Evolutionary conservation across 2,888 invertebrate species (phyloP).

Genomic region (Idaea aversata): DNA sequence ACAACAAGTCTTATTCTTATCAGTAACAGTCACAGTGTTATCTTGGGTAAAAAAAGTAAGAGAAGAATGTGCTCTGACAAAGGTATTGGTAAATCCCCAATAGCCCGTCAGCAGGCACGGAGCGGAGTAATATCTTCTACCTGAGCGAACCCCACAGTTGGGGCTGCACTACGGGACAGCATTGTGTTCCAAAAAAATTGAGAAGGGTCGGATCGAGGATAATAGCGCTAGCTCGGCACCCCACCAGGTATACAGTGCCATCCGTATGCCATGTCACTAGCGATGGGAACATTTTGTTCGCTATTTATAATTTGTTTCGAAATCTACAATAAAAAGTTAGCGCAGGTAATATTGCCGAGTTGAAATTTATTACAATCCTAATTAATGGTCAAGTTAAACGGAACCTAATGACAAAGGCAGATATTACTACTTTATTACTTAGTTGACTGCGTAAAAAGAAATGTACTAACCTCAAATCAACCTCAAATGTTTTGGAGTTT

Average conservation of each 20-base stretch:
- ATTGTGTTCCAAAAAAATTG: slow-evolving; percentile 71
- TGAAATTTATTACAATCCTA: neutral
- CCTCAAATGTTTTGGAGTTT: neutral
- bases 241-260: slow-evolving; percentile 40
- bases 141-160: slow-evolving; percentile 54
- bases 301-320: slow-evolving; percentile 8
- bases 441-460: slow-evolving; percentile 1
- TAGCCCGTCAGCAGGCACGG: slow-evolving; percentile 51
- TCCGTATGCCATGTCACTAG: slow-evolving; percentile 22
- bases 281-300: slow-evolving; percentile 25
- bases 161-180: slow-evolving; percentile 62
- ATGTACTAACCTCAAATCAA: slow-evolving; percentile 1
- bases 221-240: slow-evolving; percentile 52
- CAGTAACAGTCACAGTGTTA: slow-evolving; percentile 11
- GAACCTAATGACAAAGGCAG: neutral
- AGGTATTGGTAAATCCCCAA: slow-evolving; percentile 53
- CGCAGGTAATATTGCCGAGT: slow-evolving; percentile 7
- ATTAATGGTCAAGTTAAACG: neutral
- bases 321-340: slow-evolving; percentile 15
- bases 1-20: slow-evolving; percentile 4
- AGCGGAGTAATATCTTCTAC: slow-evolving; percentile 46
- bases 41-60: slow-evolving; percentile 13
- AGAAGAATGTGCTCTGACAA: slow-evolving; percentile 49
- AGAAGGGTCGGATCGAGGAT: slow-evolving; percentile 67
- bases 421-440: neutral